Percentiles rank a stretch among this genome's conserved stretches.
These are phyloP conservation scores for Gnathonemus echidnorhynchus DNA, from an alignment of 2,113 vertebrate genomes.

Conservation along the genomic window DNA sequence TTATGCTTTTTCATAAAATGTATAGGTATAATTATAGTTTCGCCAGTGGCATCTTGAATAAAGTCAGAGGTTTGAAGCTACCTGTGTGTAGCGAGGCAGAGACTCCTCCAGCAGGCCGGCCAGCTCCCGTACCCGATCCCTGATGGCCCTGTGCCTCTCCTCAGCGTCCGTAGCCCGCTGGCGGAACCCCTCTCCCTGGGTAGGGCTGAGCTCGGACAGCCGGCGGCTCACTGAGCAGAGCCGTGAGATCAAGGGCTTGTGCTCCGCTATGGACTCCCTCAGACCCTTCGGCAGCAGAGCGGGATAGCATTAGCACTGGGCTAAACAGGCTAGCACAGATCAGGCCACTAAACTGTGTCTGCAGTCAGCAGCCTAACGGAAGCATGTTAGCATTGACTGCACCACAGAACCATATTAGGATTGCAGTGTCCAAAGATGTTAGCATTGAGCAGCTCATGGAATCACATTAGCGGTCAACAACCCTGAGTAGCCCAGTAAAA, in stretches of 20 bases:
- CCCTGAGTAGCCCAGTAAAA: not conserved
- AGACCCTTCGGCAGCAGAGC: slow-evolving; percentile 50
- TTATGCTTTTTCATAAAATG: not conserved
- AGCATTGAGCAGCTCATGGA: not conserved
- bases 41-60: not conserved
- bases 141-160: slow-evolving; percentile 60
- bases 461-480: not conserved
- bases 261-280: slow-evolving; percentile 75
- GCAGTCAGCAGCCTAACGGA: not conserved
- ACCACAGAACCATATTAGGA: not conserved
- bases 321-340: not conserved
- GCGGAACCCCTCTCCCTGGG: slow-evolving; percentile 58
- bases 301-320: not conserved
- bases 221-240: slow-evolving; percentile 59
- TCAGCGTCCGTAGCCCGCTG: slow-evolving; percentile 56
- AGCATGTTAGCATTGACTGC: not conserved
- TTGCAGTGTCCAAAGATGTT: not conserved
- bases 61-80: slow-evolving; percentile 29
- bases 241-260: slow-evolving; percentile 69
- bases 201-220: slow-evolving; percentile 62
- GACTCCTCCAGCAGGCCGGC: slow-evolving; percentile 70
- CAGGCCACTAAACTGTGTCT: not conserved
- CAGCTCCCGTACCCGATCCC: slow-evolving; percentile 57
- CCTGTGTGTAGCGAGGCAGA: slow-evolving; percentile 73
- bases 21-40: not conserved